A percentile compares a stretch with the other conserved stretches of the same genome.
Conservation (phyloP, 2,113 vertebrate genomes). For the Panthera leo region DNA sequence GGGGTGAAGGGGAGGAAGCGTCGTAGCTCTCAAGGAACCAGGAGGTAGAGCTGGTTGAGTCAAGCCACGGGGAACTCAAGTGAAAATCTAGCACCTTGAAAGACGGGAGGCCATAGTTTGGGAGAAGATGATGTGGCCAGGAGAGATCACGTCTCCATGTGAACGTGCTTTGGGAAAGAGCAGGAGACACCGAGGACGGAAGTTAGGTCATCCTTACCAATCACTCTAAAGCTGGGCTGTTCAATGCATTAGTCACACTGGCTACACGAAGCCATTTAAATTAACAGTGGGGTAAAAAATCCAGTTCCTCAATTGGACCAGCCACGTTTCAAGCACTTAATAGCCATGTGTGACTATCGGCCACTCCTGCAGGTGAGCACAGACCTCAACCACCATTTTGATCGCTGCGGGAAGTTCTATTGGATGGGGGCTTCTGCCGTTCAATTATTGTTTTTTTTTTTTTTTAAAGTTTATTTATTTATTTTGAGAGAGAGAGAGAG, state of each 20-base stretch:
- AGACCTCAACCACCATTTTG: neutral
- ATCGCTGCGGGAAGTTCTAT: neutral
- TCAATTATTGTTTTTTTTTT: neutral
- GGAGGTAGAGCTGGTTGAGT: rapidly evolving
- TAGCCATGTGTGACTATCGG: rapidly evolving
- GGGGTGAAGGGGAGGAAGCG: neutral
- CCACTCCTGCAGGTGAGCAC: neutral
- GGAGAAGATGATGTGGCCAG: neutral
- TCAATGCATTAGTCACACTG: rapidly evolving
- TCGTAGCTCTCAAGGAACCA: neutral
- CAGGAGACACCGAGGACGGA: rapidly evolving
- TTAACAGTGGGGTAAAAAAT: neutral
- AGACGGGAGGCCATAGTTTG: neutral
- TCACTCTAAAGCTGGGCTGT: neutral
- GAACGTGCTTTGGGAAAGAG: neutral
- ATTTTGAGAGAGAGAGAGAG: too few relatives aligned
- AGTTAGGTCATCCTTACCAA: rapidly evolving
- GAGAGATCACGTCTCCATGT: rapidly evolving
- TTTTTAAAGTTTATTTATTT: too few relatives aligned
- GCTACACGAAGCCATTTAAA: neutral
- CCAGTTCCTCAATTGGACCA: neutral
- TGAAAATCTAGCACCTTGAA: neutral
- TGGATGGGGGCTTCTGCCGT: neutral
- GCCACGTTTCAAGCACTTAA: neutral
- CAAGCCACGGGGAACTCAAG: rapidly evolving